phyloP scores from a whole-genome alignment of 1,140 invertebrate species.

The Drosophila mauritiana region DNA sequence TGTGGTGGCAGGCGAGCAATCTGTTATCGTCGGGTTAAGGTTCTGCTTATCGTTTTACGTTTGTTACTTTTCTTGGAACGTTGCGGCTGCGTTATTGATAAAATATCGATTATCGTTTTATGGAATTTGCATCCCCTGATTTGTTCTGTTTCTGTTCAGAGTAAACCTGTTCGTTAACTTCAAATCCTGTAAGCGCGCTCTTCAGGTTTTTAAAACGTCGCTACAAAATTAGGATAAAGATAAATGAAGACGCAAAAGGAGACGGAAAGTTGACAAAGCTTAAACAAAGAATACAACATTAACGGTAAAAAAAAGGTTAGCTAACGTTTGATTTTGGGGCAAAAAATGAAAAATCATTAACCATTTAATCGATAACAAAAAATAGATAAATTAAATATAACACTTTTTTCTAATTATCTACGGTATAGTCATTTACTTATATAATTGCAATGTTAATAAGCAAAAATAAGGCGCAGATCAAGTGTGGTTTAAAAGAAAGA shows the following conservation, averaged over 20 bases:
- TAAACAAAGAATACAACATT: conserved; percentile 22
- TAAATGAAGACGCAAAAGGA: conserved; percentile 14
- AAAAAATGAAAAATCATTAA: conserved; percentile 1
- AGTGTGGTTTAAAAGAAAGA: conserved; percentile 30
- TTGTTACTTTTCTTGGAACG: conserved; percentile 23
- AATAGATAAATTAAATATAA: conserved; percentile 23
- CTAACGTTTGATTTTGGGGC: conserved; percentile 9
- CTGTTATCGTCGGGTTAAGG: conserved; percentile 50
- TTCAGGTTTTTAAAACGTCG: conserved; percentile 12
- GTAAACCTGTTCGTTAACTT: conserved; percentile 10
- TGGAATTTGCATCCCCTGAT: conserved; percentile 73
- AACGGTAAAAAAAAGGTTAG: conserved; percentile 24
- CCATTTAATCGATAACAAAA: conserved; percentile 3
- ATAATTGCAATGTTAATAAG: conserved; percentile 45
- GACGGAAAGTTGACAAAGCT: conserved; percentile 32
- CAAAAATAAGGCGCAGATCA: conserved; percentile 44
- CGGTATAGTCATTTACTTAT: conserved; percentile 33
- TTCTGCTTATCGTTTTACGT: conserved; percentile 36
- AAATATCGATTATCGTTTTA: conserved; percentile 80
- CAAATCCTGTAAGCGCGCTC: conserved; percentile 40
- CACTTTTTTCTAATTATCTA: conserved; percentile 38
- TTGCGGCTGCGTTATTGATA: conserved; percentile 62
- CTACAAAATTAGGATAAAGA: conserved; percentile 13
- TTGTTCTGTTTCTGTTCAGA: conserved; percentile 39
- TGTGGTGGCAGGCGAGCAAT: conserved; percentile 69